These are phyloP conservation scores for Drosophila santomea DNA, from an alignment of 1,140 invertebrate genomes.

Conservation along the genomic window DNA sequence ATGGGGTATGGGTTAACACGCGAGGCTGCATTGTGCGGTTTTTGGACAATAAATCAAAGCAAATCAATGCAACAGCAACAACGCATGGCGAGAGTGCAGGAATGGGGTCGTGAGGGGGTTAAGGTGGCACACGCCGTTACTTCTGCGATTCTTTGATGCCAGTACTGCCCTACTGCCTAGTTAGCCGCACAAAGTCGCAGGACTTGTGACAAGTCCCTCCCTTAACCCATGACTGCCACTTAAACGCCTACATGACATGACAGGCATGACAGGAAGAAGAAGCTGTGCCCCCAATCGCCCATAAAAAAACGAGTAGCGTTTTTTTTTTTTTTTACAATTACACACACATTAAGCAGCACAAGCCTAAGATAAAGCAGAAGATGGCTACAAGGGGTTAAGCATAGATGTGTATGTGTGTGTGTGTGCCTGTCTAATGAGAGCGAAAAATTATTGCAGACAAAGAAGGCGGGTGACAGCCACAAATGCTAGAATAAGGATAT, in stretches of 20 bases:
- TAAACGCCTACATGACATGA: slow-evolving; percentile 64
- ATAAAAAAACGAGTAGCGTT: slow-evolving; percentile 34
- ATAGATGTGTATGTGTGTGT: not conserved
- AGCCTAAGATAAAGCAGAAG: slow-evolving; percentile 9
- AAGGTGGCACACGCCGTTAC: slow-evolving; percentile 8
- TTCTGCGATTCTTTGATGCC: slow-evolving; percentile 63
- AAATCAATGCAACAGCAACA: slow-evolving; percentile 70
- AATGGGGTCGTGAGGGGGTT: not conserved
- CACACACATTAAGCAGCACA: slow-evolving; percentile 67
- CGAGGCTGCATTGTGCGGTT: slow-evolving; percentile 56
- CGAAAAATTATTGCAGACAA: slow-evolving; percentile 32
- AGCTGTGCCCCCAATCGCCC: slow-evolving; percentile 12
- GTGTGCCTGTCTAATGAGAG: slow-evolving; percentile 23
- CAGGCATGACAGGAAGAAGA: slow-evolving; percentile 12
- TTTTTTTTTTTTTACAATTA: slow-evolving; percentile 60
- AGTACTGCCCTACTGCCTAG: not conserved
- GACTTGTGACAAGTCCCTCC: slow-evolving; percentile 15
- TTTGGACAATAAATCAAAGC: slow-evolving; percentile 81
- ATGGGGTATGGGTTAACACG: slow-evolving; percentile 38
- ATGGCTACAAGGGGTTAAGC: slow-evolving; percentile 15
- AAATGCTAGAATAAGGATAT: slow-evolving; percentile 11
- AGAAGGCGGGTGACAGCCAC: slow-evolving; percentile 27
- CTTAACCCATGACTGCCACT: slow-evolving; percentile 42
- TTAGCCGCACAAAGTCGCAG: slow-evolving; percentile 24
- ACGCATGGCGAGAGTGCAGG: no score